A percentile compares a stretch with the other conserved stretches of the same genome.
phyloP scores from a whole-genome alignment of 2,113 vertebrate species.

The Mirza zaza region DNA sequence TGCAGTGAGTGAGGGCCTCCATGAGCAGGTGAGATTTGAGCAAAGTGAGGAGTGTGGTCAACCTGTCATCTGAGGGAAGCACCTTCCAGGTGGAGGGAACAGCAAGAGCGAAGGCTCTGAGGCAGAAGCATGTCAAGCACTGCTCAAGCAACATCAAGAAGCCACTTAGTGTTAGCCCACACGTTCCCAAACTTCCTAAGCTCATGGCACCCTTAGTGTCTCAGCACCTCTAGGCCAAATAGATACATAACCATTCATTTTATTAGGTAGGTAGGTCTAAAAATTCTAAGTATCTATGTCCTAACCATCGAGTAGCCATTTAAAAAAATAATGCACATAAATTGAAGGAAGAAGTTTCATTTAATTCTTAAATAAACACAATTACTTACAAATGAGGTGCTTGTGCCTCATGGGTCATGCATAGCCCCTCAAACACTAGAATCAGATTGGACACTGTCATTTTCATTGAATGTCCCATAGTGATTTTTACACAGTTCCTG shows the following conservation, averaged over 20 bases:
- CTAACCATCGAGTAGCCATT: background rate
- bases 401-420: background rate
- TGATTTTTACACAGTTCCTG: background rate
- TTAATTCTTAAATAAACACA: background rate
- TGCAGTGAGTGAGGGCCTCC: fast-evolving
- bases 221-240: background rate
- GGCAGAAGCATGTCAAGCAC: background rate
- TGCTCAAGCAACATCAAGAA: background rate
- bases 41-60: background rate
- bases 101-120: background rate
- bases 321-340: background rate
- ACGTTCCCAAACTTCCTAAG: background rate
- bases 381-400: background rate
- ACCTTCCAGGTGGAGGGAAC: background rate
- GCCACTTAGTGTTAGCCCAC: background rate
- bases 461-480: background rate
- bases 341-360: background rate
- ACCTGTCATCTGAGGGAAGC: background rate
- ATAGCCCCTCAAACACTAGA: fast-evolving
- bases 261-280: background rate
- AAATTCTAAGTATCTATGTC: background rate
- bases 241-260: background rate
- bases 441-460: background rate
- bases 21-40: background rate
- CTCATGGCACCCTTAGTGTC: background rate